phyloP scores from a whole-genome alignment of 2,888 invertebrate genomes.

The Timandra comae region DNA sequence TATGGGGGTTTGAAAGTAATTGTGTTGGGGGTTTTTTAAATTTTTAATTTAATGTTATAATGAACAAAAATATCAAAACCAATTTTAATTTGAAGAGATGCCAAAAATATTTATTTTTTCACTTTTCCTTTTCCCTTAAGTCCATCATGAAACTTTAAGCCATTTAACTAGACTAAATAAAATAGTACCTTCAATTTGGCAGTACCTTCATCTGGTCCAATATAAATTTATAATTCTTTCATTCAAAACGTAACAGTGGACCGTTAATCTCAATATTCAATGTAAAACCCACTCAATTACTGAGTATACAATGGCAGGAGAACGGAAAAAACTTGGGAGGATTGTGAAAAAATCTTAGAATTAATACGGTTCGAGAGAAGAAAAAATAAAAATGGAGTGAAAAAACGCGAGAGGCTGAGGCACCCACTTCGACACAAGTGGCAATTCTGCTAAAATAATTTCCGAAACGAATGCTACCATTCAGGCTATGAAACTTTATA shows the following conservation, averaged over 20 bases:
- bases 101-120: too few species aligned
- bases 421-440: conserved; percentile 42
- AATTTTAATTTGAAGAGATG: too few species aligned
- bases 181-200: too few species aligned
- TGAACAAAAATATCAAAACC: too few species aligned
- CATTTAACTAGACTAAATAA: too few species aligned
- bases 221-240: neutral
- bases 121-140: too few species aligned
- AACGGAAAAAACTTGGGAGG: conserved; percentile 14
- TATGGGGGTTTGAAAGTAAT: too few species aligned
- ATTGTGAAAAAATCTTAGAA: conserved; percentile 21
- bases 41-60: too few species aligned
- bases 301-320: conserved; percentile 15
- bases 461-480: conserved; percentile 42
- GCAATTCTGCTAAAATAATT: conserved; percentile 56
- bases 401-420: conserved; percentile 24
- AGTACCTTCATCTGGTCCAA: too few species aligned
- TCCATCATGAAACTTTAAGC: too few species aligned
- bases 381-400: conserved; percentile 21
- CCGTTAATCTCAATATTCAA: conserved; percentile 17
- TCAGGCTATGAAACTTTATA: conserved; percentile 20
- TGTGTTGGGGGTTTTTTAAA: too few species aligned
- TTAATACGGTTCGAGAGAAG: conserved; percentile 18
- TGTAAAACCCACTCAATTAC: conserved; percentile 22
- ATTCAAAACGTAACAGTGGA: conserved; percentile 10